Conservation (phyloP, 2,888 invertebrate genomes). For the Malthinus flaveolus region DNA sequence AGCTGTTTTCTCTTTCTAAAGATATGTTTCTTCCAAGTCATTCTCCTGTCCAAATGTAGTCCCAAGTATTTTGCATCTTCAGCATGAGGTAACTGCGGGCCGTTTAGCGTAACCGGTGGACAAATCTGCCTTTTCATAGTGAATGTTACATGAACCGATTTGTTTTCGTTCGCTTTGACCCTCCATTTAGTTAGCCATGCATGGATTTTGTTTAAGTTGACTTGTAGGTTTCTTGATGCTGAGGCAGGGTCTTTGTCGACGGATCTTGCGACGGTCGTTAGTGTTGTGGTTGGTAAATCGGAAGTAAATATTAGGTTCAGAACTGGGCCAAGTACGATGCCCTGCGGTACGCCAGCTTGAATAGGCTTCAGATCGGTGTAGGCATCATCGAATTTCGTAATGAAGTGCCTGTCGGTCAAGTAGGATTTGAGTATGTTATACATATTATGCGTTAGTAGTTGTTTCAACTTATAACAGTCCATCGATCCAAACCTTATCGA, state of each 20-base stretch:
- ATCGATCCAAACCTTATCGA: no score
- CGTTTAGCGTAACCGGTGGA: no score
- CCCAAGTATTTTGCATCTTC: no score
- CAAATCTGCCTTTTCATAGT: no score
- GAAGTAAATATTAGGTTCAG: no score
- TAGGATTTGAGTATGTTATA: no score
- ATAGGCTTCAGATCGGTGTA: no score
- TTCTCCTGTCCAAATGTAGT: not conserved
- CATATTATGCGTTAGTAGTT: no score
- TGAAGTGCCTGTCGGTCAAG: no score
- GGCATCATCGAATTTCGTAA: no score
- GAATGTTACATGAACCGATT: not conserved
- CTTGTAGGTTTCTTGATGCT: not conserved
- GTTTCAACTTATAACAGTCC: no score
- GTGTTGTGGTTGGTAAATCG: not conserved
- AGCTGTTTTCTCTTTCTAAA: constrained; percentile 4
- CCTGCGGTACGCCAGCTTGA: not conserved
- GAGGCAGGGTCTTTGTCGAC: not conserved
- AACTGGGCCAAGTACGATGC: not conserved
- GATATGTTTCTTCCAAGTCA: constrained; percentile 2
- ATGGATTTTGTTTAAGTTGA: not conserved
- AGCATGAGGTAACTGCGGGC: no score
- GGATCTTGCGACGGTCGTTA: not conserved
- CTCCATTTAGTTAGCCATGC: not conserved
- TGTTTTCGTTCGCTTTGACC: not conserved